Base-by-base conservation (phyloP, 2,113 vertebrate species). In the Glaucidium brasilianum region DNA sequence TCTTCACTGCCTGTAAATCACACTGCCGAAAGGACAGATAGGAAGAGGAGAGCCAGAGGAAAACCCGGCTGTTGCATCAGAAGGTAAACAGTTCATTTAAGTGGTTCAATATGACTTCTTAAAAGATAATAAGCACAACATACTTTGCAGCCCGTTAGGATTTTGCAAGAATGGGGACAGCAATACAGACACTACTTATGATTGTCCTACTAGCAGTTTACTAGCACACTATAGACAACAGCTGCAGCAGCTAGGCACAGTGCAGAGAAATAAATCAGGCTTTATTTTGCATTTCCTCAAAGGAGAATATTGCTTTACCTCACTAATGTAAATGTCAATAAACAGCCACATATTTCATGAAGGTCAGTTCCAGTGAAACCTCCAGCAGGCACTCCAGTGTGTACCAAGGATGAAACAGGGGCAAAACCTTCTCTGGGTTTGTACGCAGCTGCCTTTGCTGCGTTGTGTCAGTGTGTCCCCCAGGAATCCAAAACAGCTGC, bases 401-500 rank as follows among this genome's bases (percentile, higher is more conserved):
- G 26, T 55, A 62, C 60, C 49, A 67, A 79, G 53, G 27, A 87
- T 59, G 77, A 92, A 85, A 6, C 27, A 10, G 10, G 53, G 41
- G 34, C 30, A 73, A 89, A 85, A 66, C 32, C 37, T 82, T 73
- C 90, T 37, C 78, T 75, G 43, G 16, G 88, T 73, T 77, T 71
- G 34, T 53, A 67, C 0, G 0, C 90, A 91, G 86, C 34, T 87
- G 80, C 49, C 58, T 82, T 92, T 68, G 55, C 73, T 45, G 50
- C 3, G 2, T 30, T 62, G 59, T n/a, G 30, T 62, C 66, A 49
- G 55, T 3, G 1, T 0, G 9, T 90, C 79, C 81, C 56, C 18
- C 34, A 55, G 75, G 81, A 89, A 95, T 62, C 50, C 74, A 74
- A 55, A 89, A n/a, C 91, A 95, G 80, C 80, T 94, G 84, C 77